A percentile compares a stretch with the other conserved stretches of the same genome.
These are phyloP conservation scores for Penaeus indicus DNA, from an alignment of 1,140 invertebrate genomes.

Conservation along the genomic window DNA sequence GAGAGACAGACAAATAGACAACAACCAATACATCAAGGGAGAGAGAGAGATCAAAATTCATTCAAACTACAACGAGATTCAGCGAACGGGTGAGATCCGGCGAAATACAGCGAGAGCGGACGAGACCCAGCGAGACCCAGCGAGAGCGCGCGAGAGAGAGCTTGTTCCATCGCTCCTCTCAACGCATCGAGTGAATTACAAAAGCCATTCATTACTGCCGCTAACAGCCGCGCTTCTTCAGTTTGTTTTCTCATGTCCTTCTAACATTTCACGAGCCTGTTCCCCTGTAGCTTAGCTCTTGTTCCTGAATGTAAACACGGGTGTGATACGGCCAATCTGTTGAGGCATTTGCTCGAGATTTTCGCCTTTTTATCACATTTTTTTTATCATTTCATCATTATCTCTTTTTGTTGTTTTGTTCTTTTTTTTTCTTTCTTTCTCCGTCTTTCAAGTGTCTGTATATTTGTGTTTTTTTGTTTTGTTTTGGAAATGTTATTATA, in stretches of 20 bases:
- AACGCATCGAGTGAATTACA: slow-evolving; percentile 17
- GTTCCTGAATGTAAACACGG: slow-evolving; percentile 35
- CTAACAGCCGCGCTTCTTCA: slow-evolving; percentile 22
- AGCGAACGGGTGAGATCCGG: background rate
- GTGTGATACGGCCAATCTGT: background rate
- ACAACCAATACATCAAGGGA: too few species aligned
- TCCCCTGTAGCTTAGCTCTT: background rate
- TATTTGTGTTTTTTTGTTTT: too few species aligned
- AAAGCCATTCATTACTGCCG: slow-evolving; percentile 40
- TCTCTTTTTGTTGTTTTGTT: too few species aligned
- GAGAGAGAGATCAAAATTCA: too few species aligned
- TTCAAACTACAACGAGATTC: too few species aligned
- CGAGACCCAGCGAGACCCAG: slow-evolving; percentile 5
- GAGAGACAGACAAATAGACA: too few species aligned
- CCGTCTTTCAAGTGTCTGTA: too few species aligned
- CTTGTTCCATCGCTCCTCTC: background rate
- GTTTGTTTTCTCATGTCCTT: slow-evolving; percentile 37
- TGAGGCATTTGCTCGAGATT: too few species aligned
- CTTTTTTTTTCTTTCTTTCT: too few species aligned
- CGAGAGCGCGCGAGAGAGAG: slow-evolving; percentile 31
- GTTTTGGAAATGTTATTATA: too few species aligned
- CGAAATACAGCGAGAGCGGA: background rate
- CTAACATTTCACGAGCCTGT: slow-evolving; percentile 39
- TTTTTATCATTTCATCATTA: too few species aligned
- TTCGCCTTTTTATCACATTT: too few species aligned